Conservation (phyloP, 2,888 invertebrate genomes). For the Altica lythri region DNA sequence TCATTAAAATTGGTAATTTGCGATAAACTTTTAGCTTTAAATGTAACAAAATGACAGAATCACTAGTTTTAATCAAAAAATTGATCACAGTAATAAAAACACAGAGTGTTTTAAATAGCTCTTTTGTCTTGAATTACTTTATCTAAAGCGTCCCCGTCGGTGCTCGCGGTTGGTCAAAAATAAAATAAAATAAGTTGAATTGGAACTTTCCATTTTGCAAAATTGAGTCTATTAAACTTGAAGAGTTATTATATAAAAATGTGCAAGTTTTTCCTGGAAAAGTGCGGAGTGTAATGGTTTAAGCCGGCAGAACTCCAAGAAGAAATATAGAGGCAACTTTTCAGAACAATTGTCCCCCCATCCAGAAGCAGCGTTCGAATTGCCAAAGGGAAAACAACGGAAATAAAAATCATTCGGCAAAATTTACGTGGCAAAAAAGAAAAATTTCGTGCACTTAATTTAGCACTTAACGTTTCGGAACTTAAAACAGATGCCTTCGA, state of each 20-base stretch:
- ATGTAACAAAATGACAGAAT: too few relatives aligned
- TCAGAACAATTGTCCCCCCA: constrained; percentile 1
- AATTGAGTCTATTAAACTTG: too few relatives aligned
- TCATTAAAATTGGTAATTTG: too few relatives aligned
- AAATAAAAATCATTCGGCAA: constrained; percentile 41
- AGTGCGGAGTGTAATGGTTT: not conserved
- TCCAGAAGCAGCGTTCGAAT: constrained; percentile 1
- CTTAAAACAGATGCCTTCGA: constrained; percentile 37
- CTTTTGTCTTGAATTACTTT: too few relatives aligned
- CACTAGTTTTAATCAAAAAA: too few relatives aligned
- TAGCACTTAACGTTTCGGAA: constrained; percentile 38
- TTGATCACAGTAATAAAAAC: too few relatives aligned
- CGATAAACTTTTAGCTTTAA: too few relatives aligned
- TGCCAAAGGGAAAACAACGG: constrained; percentile 13
- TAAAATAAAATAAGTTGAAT: too few relatives aligned
- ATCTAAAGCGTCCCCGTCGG: too few relatives aligned
- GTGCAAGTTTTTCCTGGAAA: not conserved
- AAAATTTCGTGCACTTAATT: constrained; percentile 42
- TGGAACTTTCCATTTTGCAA: too few relatives aligned
- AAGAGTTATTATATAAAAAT: not conserved
- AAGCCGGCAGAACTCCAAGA: not conserved
- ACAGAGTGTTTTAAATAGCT: too few relatives aligned
- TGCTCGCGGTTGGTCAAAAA: too few relatives aligned
- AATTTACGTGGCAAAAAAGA: constrained; percentile 38
- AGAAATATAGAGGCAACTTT: not conserved